Percentiles rank a stretch among this genome's conserved stretches.
These are phyloP conservation scores for Molorchus minor DNA, from an alignment of 2,888 invertebrate species.

Conservation along the genomic window DNA sequence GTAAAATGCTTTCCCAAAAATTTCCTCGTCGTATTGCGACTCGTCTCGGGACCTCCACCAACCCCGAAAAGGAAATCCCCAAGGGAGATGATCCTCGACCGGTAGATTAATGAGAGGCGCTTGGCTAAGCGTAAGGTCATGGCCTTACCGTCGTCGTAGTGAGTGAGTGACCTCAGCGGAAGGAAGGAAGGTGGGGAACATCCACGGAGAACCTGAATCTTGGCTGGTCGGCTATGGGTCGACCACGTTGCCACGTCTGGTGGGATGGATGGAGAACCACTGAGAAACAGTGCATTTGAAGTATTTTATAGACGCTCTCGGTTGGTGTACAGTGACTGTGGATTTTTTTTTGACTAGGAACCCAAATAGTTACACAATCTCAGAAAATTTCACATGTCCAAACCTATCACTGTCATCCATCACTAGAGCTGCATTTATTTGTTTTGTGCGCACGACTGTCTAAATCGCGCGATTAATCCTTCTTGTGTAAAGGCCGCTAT, in stretches of 20 bases:
- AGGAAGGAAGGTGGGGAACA: conserved; percentile 56
- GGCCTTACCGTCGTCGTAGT: conserved; percentile 48
- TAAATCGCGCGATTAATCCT: too few relatives aligned
- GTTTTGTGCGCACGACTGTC: too few relatives aligned
- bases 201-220: conserved; percentile 38
- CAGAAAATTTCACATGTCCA: too few relatives aligned
- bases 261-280: not conserved
- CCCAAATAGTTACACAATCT: too few relatives aligned
- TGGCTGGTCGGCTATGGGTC: conserved; percentile 21
- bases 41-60: conserved; percentile 7
- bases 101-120: conserved; percentile 38
- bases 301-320: too few relatives aligned
- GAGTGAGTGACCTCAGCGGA: conserved; percentile 58
- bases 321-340: too few relatives aligned
- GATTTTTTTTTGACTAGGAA: too few relatives aligned
- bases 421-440: too few relatives aligned
- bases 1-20: not conserved
- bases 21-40: not conserved
- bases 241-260: conserved; percentile 24
- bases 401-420: too few relatives aligned
- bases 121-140: conserved; percentile 50
- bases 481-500: too few relatives aligned
- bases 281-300: not conserved
- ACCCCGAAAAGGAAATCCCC: conserved; percentile 20
- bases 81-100: conserved; percentile 11